phyloP scores from a whole-genome alignment of 2,888 invertebrate species.

The Melolontha melolontha region DNA sequence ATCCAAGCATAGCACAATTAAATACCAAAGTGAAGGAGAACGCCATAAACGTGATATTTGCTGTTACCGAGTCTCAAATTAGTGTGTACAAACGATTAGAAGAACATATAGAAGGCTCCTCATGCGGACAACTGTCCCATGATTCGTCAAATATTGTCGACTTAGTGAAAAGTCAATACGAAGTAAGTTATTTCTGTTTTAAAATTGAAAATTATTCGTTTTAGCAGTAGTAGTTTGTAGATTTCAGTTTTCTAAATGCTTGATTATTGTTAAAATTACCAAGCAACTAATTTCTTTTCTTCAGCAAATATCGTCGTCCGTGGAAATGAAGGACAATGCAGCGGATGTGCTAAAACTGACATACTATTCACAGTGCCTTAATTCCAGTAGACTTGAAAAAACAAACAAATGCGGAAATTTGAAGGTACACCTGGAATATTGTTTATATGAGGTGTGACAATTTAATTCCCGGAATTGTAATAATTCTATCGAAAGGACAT shows the following conservation, averaged over 20 bases:
- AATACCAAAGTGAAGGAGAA: slow-evolving; percentile 91
- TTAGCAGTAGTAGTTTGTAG: no score
- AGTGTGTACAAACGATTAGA: slow-evolving; percentile 86
- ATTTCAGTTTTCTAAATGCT: no score
- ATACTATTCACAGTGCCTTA: slow-evolving; percentile 85
- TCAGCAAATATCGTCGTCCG: slow-evolving; percentile 92
- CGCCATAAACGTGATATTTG: slow-evolving; percentile 97
- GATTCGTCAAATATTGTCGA: slow-evolving; percentile 98
- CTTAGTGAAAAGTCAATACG: slow-evolving; percentile 91
- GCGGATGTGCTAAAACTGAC: slow-evolving; percentile 85
- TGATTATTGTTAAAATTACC: no score
- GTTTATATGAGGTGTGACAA: no score
- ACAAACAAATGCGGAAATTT: slow-evolving; percentile 88
- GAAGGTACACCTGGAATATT: slow-evolving; percentile 67
- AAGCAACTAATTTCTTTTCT: slow-evolving; percentile 43
- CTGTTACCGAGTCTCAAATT: slow-evolving; percentile 90
- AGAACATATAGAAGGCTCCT: slow-evolving; percentile 92
- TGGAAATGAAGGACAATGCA: slow-evolving; percentile 92
- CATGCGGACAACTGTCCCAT: slow-evolving; percentile 87
- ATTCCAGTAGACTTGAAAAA: slow-evolving; percentile 70
- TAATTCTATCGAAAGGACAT: no score
- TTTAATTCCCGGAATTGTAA: no score
- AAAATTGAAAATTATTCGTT: no score
- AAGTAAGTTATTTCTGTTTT: slow-evolving; percentile 68
- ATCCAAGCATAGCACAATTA: slow-evolving; percentile 96